Conservation (phyloP, 2,797 vertebrate species). For the Tympanoctomys barrerae region DNA sequence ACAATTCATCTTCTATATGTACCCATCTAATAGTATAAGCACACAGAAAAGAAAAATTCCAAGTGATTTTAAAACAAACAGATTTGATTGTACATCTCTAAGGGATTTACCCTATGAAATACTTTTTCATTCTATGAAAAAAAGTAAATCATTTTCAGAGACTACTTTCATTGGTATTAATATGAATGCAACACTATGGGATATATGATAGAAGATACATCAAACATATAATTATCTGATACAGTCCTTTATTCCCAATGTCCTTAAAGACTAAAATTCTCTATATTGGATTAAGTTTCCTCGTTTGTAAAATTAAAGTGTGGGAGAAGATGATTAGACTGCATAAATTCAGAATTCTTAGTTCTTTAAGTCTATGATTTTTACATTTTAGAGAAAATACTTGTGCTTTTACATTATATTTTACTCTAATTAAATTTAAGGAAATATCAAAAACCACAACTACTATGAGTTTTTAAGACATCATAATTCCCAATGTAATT, state of each 20-base stretch:
- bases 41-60: background rate
- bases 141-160: background rate
- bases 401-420: constrained; percentile 3
- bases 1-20: background rate
- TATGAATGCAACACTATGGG: background rate
- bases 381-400: background rate
- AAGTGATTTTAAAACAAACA: constrained; percentile 2
- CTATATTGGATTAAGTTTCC: background rate
- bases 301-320: background rate
- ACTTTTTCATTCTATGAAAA: background rate
- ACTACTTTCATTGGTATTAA: background rate
- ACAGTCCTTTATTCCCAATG: background rate
- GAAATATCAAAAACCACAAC: background rate
- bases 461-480: background rate
- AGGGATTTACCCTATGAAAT: background rate
- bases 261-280: background rate
- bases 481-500: background rate
- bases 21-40: background rate
- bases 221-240: background rate
- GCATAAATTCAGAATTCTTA: background rate
- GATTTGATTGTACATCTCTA: background rate
- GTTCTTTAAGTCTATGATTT: background rate
- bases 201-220: background rate
- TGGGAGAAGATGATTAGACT: background rate
- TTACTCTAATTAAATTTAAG: background rate